Conservation (phyloP, 64 coral and sea anemone species). For the Orbicella faveolata region DNA sequence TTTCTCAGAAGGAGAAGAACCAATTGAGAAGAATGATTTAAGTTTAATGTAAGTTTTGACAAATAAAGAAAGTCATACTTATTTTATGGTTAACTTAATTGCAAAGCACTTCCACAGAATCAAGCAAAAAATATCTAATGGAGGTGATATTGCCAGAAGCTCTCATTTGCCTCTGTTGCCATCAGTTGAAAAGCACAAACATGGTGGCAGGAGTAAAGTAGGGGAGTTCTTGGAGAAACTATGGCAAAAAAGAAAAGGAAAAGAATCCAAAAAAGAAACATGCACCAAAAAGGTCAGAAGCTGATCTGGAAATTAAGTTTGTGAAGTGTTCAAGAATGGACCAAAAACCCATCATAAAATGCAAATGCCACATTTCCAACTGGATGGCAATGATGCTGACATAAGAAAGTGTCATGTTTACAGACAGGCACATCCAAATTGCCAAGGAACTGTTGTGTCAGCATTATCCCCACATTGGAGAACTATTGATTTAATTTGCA, state of each 20-base stretch:
- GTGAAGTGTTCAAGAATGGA: background rate
- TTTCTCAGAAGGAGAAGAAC: background rate
- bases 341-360: background rate
- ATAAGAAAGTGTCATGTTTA: background rate
- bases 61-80: background rate
- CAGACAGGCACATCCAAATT: background rate
- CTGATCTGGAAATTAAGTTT: background rate
- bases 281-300: background rate
- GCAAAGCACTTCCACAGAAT: background rate
- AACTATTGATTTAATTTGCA: too few relatives aligned
- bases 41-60: background rate
- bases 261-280: background rate
- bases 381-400: background rate
- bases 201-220: background rate
- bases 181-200: background rate
- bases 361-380: background rate
- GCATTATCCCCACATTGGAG: background rate
- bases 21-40: background rate
- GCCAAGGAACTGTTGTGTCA: background rate
- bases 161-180: background rate
- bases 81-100: background rate
- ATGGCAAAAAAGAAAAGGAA: background rate
- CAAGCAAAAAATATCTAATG: background rate
- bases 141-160: constrained; percentile 8
- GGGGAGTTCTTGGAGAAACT: background rate